Percentiles rank a stretch among this genome's conserved stretches.
phyloP scores from a whole-genome alignment of 2,888 invertebrate species.

The Trilocha varians region DNA sequence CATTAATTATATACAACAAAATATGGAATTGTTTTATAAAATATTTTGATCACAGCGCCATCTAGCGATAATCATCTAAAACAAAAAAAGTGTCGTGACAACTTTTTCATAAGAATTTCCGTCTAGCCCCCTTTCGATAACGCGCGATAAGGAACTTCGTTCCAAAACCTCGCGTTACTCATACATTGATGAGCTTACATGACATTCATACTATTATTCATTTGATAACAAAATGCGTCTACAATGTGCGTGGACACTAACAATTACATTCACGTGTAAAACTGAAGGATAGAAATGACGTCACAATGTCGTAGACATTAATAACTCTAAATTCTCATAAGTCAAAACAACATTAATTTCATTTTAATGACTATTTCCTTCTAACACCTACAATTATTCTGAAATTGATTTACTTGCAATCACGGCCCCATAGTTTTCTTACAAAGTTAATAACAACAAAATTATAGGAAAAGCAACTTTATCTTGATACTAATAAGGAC shows the following conservation, averaged over 20 bases:
- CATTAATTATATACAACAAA: no score
- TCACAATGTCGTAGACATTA: neutral
- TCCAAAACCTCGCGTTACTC: neutral
- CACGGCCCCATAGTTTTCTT: slow-evolving; percentile 31
- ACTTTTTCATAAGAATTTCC: no score
- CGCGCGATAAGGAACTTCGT: no score
- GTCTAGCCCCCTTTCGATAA: no score
- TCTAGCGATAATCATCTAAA: no score
- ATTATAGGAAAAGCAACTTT: slow-evolving; percentile 21
- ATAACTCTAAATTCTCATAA: neutral
- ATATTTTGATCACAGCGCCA: no score
- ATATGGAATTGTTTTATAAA: no score
- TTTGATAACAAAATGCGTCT: neutral
- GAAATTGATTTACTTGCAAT: slow-evolving; percentile 29
- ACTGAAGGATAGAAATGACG: neutral
- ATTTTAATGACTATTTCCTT: slow-evolving; percentile 22
- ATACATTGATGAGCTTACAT: neutral
- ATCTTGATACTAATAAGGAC: slow-evolving; percentile 9
- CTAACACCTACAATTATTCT: slow-evolving; percentile 19
- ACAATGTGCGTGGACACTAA: no score
- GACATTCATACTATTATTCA: no score
- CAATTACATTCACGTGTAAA: no score
- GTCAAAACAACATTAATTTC: neutral
- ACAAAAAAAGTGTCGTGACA: no score
- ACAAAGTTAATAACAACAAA: slow-evolving; percentile 10